A percentile compares a stretch with the other conserved stretches of the same genome.
Evolutionary conservation across 2,888 invertebrate species (phyloP).

Genomic region (Cabera pusaria): DNA sequence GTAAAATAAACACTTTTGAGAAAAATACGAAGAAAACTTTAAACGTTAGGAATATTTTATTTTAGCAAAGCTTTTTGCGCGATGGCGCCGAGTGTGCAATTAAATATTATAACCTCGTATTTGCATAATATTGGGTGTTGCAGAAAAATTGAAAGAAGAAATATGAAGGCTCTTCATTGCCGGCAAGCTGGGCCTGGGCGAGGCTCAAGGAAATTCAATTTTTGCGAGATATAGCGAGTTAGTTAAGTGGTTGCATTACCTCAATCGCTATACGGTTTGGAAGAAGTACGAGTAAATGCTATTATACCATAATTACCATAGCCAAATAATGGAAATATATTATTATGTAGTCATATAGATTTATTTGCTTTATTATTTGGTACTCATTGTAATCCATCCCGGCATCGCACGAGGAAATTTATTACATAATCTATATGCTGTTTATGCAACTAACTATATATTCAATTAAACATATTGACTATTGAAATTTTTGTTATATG

Average conservation of each 20-base stretch:
- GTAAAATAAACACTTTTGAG: slow-evolving; percentile 26
- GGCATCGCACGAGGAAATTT: too few relatives aligned
- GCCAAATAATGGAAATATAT: too few relatives aligned
- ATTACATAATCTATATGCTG: too few relatives aligned
- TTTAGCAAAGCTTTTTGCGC: slow-evolving; percentile 39
- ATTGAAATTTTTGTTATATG: too few relatives aligned
- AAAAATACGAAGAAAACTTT: slow-evolving; percentile 41
- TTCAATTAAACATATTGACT: too few relatives aligned
- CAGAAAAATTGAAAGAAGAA: slow-evolving; percentile 45
- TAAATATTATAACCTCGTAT: slow-evolving; percentile 62
- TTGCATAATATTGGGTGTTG: slow-evolving; percentile 61
- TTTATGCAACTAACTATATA: too few relatives aligned
- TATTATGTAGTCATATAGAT: too few relatives aligned
- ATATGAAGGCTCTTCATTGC: slow-evolving; percentile 41
- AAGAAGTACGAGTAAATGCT: too few relatives aligned
- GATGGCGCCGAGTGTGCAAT: slow-evolving; percentile 50
- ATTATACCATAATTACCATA: too few relatives aligned
- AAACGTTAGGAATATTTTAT: slow-evolving; percentile 47
- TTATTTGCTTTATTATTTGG: too few relatives aligned
- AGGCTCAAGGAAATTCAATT: slow-evolving; percentile 30
- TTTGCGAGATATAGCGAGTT: slow-evolving; percentile 4
- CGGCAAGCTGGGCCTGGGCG: slow-evolving; percentile 40
- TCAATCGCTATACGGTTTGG: too few relatives aligned
- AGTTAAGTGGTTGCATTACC: slow-evolving; percentile 11
- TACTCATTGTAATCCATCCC: too few relatives aligned